These are phyloP conservation scores for Xiphophorus couchianus DNA, from an alignment of 2,113 vertebrate genomes.

Conservation along the genomic window DNA sequence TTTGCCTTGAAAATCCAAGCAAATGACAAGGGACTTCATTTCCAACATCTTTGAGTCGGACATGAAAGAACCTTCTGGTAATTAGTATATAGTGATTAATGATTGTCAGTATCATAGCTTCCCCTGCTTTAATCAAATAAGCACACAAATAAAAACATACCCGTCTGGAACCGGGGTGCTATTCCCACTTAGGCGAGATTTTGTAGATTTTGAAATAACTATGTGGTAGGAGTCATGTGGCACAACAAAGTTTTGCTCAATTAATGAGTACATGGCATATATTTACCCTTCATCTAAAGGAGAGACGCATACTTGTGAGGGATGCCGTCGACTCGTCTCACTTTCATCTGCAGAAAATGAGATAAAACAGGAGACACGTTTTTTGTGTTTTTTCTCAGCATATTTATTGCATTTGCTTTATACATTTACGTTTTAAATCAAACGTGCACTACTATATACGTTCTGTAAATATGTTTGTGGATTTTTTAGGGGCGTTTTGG, in stretches of 20 bases:
- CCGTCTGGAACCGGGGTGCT: conserved; percentile 19
- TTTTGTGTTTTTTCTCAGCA: background rate
- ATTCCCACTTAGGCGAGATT: conserved; percentile 53
- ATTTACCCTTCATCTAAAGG: conserved; percentile 52
- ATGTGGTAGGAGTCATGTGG: conserved; percentile 31
- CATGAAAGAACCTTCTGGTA: conserved; percentile 79
- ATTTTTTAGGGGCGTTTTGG: conserved; percentile 1
- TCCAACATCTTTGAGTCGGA: conserved; percentile 76
- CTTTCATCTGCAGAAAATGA: background rate
- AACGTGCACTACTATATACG: background rate
- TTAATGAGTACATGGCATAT: conserved; percentile 66
- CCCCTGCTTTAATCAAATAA: conserved; percentile 65
- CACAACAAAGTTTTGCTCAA: conserved; percentile 57
- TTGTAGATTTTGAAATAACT: conserved; percentile 56
- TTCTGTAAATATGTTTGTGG: background rate
- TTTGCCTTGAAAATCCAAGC: conserved; percentile 70
- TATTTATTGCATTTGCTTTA: background rate
- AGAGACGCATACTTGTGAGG: conserved; percentile 8
- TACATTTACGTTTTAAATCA: background rate
- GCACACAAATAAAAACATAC: conserved; percentile 59
- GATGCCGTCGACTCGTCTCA: background rate
- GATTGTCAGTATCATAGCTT: conserved; percentile 72
- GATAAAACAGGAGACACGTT: conserved; percentile 5
- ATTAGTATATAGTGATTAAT: conserved; percentile 80
- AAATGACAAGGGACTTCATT: conserved; percentile 82